phyloP scores from a whole-genome alignment of 2,888 invertebrate species.

The Dermolepida albohirtum region DNA sequence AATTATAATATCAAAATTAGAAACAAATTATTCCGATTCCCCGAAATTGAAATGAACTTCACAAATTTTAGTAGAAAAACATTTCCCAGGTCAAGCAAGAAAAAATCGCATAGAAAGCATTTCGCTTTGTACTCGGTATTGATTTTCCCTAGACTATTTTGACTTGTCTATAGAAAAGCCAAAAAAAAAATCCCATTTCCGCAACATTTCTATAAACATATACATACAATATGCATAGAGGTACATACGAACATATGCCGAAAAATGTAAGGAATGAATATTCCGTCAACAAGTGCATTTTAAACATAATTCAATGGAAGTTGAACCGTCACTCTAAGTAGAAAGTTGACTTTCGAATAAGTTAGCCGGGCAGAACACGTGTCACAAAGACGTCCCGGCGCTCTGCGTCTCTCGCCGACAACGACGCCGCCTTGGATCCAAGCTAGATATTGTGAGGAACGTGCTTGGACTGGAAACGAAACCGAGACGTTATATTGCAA shows the following conservation, averaged over 20 bases:
- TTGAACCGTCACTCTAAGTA: conserved; percentile 56
- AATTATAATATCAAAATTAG: too few species aligned
- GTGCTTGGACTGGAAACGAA: conserved; percentile 57
- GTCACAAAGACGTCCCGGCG: conserved; percentile 57
- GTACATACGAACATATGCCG: neutral
- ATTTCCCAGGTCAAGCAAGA: too few species aligned
- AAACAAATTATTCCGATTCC: too few species aligned
- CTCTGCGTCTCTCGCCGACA: conserved; percentile 42
- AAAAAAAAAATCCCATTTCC: too few species aligned
- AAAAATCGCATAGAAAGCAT: too few species aligned
- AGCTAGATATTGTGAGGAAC: conserved; percentile 59
- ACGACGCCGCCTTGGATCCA: conserved; percentile 45
- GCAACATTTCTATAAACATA: neutral
- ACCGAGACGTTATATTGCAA: conserved; percentile 63
- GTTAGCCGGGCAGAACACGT: conserved; percentile 59
- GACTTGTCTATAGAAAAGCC: neutral
- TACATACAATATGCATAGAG: neutral
- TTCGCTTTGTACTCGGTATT: neutral
- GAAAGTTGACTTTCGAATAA: conserved; percentile 59
- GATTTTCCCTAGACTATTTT: neutral
- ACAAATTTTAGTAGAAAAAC: too few species aligned
- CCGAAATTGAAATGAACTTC: too few species aligned
- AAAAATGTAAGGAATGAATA: conserved; percentile 52
- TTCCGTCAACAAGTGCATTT: conserved; percentile 55
- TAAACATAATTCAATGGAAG: conserved; percentile 56